Evolutionary conservation across 1,140 invertebrate genomes (phyloP).

Genomic region (Sarcophaga peregrina): DNA sequence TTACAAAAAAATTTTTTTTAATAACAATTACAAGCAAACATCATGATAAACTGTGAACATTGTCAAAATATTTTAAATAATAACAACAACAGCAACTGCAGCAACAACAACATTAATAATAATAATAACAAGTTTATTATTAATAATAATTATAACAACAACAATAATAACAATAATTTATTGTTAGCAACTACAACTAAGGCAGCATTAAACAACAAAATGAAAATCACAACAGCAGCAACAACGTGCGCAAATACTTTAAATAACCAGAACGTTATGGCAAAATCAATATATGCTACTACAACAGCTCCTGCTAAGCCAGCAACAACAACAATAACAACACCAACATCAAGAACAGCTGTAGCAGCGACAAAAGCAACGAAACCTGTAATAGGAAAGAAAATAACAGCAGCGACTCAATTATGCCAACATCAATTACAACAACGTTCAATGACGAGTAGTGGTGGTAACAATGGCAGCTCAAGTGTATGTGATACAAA

Average conservation of each 20-base stretch:
- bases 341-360: conserved; percentile 19
- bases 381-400: neutral
- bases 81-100: conserved; percentile 20
- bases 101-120: neutral
- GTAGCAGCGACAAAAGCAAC: conserved; percentile 31
- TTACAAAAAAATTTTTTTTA: no score
- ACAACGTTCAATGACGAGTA: conserved; percentile 53
- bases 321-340: conserved; percentile 22
- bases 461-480: conserved; percentile 48
- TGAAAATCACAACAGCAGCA: conserved; percentile 37
- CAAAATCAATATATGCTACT: conserved; percentile 22
- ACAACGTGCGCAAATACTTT: neutral
- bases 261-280: conserved; percentile 23
- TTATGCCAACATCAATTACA: conserved; percentile 50
- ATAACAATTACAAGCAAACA: neutral
- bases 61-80: conserved; percentile 36
- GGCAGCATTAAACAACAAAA: neutral
- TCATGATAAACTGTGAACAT: conserved; percentile 33
- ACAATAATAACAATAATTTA: neutral
- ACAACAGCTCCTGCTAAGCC: conserved; percentile 14
- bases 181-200: neutral
- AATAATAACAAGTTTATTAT: neutral
- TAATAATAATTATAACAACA: conserved; percentile 16
- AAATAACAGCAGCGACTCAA: neutral
- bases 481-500: no score